Conservation (phyloP, 2,888 invertebrate species). For the Mythimna impura region DNA sequence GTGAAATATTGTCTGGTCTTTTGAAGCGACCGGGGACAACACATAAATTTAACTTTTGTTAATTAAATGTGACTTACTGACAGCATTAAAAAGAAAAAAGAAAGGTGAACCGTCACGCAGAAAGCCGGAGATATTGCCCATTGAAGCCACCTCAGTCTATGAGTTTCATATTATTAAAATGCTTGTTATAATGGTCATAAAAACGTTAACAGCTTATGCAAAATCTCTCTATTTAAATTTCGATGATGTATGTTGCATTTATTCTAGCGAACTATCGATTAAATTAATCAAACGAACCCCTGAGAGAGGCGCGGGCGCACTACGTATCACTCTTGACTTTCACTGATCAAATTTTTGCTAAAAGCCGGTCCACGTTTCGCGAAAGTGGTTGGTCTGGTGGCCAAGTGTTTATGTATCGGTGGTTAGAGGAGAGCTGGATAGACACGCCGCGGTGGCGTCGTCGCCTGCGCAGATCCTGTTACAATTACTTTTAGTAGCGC, state of each 20-base stretch:
- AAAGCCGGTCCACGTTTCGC: conserved; percentile 88
- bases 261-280: conserved; percentile 68
- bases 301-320: conserved; percentile 67
- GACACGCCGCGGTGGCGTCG: conserved; percentile 69
- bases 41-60: conserved; percentile 59
- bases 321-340: conserved; percentile 84
- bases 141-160: conserved; percentile 27
- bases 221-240: conserved; percentile 43
- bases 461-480: conserved; percentile 63
- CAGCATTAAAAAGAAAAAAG: conserved; percentile 50
- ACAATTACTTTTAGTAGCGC: conserved; percentile 67
- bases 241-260: conserved; percentile 49
- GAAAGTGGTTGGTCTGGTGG: conserved; percentile 87
- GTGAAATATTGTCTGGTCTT: conserved; percentile 56
- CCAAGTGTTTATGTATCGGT: conserved; percentile 69
- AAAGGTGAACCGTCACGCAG: conserved; percentile 43
- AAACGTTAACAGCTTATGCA: conserved; percentile 37
- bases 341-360: conserved; percentile 90
- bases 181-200: conserved; percentile 32
- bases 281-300: conserved; percentile 80
- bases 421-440: conserved; percentile 73
- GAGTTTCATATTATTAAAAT: conserved; percentile 36
- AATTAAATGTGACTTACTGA: conserved; percentile 57
- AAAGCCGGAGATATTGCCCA: conserved; percentile 33
- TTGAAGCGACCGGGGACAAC: conserved; percentile 45